Evolutionary conservation across 2,113 vertebrate genomes (phyloP), one percentile per base, ranked within the genome.

Genomic region (Redunca redunca): DNA sequence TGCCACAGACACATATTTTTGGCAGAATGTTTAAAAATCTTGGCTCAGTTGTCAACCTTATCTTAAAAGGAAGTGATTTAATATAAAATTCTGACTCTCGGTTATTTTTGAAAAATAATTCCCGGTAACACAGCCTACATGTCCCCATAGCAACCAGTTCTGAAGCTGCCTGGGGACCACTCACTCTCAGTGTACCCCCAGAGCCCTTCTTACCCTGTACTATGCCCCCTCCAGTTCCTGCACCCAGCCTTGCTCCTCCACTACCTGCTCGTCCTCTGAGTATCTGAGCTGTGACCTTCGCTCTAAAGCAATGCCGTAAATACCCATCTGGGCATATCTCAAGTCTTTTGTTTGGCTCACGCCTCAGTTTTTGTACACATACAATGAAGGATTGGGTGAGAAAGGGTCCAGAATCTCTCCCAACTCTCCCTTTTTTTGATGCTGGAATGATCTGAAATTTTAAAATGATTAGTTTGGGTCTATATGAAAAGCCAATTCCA

Each of bases 61-160:
- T 94, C 88, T 87, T 36, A 53, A 92, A 92, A 95, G 40, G 33
- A 46, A 50, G 40, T 26, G 19, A 87, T 91, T 97, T 97, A 46
- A 74, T 48, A 8, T 19, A 13, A 80, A 96, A 92, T 78, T 57
- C 13, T 55, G 21, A 52, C 67, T 92, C 83, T 89, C 5, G 46
- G 26, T 60, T 46, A 74, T 46, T 92, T 67, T 43, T 33, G n/a
- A 43, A 12, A 57, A 60, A 80, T 67, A 88, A 53, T 91, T 55
- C 36, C 64, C 2, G 4, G 64, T 0, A 12, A 36, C 13, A 1
- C 13, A 86, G n/a, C 23, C 8, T 3, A 30, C 2, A 0, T 81
- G 87, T 95, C 11, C 15, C 64, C 43, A 50, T 57, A 52, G 90
- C 82, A 55, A 55, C 12, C 0, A 12, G 19, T n/a, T 62, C 26